Evolutionary conservation across 1,140 invertebrate genomes (phyloP).

Genomic region (Megathymus violae): DNA sequence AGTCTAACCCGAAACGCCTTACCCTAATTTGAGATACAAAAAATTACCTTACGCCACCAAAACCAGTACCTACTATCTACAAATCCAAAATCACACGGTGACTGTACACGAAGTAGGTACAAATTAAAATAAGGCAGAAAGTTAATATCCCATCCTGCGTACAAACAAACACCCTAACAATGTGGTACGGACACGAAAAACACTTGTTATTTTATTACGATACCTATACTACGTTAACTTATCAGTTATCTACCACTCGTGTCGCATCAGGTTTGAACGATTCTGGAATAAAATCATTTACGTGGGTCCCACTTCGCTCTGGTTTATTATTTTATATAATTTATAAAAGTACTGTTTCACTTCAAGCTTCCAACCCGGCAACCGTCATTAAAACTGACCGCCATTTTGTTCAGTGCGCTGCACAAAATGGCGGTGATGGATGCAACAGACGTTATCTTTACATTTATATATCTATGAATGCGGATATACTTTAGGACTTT

Average conservation of each 20-base stretch:
- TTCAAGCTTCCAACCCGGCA: conserved; percentile 30
- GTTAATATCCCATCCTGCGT: conserved; percentile 44
- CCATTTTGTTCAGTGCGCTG: conserved; percentile 37
- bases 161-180: conserved; percentile 54
- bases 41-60: conserved; percentile 46
- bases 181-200: conserved; percentile 70
- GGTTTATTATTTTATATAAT: conserved; percentile 23
- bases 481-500: conserved; percentile 49
- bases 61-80: conserved; percentile 25
- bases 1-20: conserved; percentile 67
- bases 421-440: conserved; percentile 39
- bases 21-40: conserved; percentile 48
- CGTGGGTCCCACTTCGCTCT: conserved; percentile 62
- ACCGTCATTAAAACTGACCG: conserved; percentile 32
- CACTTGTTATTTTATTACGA: conserved; percentile 46
- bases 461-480: conserved; percentile 32
- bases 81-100: conserved; percentile 35
- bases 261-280: conserved; percentile 44
- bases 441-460: conserved; percentile 28
- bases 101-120: conserved; percentile 27
- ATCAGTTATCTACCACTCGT: conserved; percentile 39
- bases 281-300: conserved; percentile 53
- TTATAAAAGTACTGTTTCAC: conserved; percentile 20
- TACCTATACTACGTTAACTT: conserved; percentile 33
- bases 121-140: conserved; percentile 42